These are phyloP conservation scores for Micromesistius poutassou DNA, from an alignment of 2,797 vertebrate species.

Conservation along the genomic window DNA sequence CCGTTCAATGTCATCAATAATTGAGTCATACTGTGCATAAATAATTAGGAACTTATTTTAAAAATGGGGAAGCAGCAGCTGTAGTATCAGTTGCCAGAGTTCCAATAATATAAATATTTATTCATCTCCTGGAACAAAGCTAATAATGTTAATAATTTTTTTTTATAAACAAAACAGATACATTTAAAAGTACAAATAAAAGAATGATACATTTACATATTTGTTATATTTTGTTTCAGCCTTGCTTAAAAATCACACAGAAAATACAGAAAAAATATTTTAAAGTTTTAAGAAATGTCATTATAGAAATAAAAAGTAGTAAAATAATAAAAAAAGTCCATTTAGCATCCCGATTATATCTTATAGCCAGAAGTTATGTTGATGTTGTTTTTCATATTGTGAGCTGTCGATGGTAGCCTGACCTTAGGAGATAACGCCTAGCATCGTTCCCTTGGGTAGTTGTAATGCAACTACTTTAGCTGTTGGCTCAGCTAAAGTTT, in stretches of 20 bases:
- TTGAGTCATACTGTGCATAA: background rate
- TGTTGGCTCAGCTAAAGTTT: constrained; percentile 49
- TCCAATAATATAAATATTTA: background rate
- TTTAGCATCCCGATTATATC: background rate
- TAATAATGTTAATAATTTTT: background rate
- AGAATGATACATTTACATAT: background rate
- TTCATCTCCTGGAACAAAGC: background rate
- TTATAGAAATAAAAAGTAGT: background rate
- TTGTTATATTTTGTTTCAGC: background rate
- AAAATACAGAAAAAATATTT: too few relatives aligned
- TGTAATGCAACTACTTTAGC: constrained; percentile 40
- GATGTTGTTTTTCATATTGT: constrained; percentile 46
- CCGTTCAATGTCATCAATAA: background rate
- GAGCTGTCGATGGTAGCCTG: constrained; percentile 36
- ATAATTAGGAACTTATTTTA: background rate
- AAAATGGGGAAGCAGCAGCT: background rate
- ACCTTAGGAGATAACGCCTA: constrained; percentile 58
- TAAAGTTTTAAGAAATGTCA: background rate
- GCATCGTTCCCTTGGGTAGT: constrained; percentile 59
- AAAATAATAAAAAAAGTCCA: too few relatives aligned
- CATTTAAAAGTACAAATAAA: background rate
- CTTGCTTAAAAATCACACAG: background rate
- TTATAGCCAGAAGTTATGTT: constrained; percentile 26
- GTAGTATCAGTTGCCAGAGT: background rate
- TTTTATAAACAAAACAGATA: background rate